Percentiles rank a stretch among this genome's conserved stretches.
These are phyloP conservation scores for Phrynocephalus vlangalii DNA, from an alignment of 2,797 vertebrate species.

Conservation along the genomic window DNA sequence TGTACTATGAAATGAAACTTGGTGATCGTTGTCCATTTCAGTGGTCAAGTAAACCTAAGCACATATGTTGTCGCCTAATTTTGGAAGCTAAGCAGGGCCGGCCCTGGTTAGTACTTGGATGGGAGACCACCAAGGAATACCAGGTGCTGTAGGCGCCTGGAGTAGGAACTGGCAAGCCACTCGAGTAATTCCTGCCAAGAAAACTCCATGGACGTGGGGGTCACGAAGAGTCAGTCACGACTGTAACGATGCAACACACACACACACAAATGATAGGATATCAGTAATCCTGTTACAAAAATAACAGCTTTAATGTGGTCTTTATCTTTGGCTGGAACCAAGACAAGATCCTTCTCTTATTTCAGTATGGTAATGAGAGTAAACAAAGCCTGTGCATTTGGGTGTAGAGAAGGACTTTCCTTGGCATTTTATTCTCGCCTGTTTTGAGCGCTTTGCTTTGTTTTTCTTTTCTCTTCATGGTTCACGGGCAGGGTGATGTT, in stretches of 20 bases:
- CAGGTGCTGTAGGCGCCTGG: too few relatives aligned
- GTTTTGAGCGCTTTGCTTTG: constrained; percentile 1
- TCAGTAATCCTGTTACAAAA: constrained; percentile 27
- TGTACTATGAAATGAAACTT: constrained; percentile 29
- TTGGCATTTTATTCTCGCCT: neutral
- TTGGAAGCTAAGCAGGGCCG: too few relatives aligned
- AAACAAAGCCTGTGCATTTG: constrained; percentile 20
- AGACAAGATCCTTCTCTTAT: constrained; percentile 10
- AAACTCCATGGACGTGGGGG: too few relatives aligned
- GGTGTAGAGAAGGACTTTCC: neutral
- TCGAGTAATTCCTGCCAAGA: too few relatives aligned
- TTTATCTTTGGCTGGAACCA: constrained; percentile 48
- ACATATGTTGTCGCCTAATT: too few relatives aligned
- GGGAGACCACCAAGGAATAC: too few relatives aligned
- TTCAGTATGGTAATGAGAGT: constrained; percentile 34
- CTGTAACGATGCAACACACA: too few relatives aligned
- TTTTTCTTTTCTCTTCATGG: neutral
- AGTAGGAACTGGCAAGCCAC: too few relatives aligned
- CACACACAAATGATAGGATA: constrained; percentile 14
- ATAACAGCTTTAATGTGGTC: constrained; percentile 19
- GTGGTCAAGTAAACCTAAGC: neutral
- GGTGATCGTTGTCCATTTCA: constrained; percentile 15
- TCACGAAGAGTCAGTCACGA: too few relatives aligned
- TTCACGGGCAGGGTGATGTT: neutral
- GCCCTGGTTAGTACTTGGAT: too few relatives aligned